Conservation (phyloP, 1,140 invertebrate genomes). For the Tetragonula clypearis region DNA sequence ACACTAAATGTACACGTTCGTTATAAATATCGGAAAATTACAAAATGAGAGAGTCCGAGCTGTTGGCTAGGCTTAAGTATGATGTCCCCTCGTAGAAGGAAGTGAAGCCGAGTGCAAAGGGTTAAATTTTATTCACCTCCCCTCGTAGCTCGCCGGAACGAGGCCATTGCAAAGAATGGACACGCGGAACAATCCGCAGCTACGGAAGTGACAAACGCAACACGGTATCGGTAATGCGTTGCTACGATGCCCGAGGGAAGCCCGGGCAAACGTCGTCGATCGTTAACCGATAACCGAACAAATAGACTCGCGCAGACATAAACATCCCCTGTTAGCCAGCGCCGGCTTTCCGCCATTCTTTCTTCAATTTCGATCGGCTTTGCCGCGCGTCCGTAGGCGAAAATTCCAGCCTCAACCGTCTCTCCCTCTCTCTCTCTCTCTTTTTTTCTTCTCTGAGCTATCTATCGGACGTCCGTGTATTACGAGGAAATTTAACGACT, state of each 20-base stretch:
- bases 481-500: constrained; percentile 21
- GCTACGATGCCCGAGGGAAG: constrained; percentile 27
- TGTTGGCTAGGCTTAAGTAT: no score
- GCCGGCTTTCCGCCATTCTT: constrained; percentile 20
- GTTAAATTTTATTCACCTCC: constrained; percentile 41
- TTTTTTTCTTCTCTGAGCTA: background rate
- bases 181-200: constrained; percentile 27
- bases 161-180: constrained; percentile 35
- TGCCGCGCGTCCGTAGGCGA: background rate
- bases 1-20: no score
- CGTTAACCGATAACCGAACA: constrained; percentile 59
- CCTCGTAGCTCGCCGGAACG: background rate
- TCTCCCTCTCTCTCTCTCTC: no score
- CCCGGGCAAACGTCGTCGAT: constrained; percentile 48
- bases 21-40: no score
- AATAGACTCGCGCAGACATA: constrained; percentile 51
- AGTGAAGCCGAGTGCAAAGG: no score
- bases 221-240: constrained; percentile 19
- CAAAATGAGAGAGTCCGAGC: no score
- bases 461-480: background rate
- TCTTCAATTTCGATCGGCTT: constrained; percentile 2
- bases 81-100: no score
- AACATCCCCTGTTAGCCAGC: constrained; percentile 27
- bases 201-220: constrained; percentile 49
- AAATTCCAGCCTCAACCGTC: background rate